phyloP scores from a whole-genome alignment of 2,888 invertebrate genomes.

The Drosophila pegasa region DNA sequence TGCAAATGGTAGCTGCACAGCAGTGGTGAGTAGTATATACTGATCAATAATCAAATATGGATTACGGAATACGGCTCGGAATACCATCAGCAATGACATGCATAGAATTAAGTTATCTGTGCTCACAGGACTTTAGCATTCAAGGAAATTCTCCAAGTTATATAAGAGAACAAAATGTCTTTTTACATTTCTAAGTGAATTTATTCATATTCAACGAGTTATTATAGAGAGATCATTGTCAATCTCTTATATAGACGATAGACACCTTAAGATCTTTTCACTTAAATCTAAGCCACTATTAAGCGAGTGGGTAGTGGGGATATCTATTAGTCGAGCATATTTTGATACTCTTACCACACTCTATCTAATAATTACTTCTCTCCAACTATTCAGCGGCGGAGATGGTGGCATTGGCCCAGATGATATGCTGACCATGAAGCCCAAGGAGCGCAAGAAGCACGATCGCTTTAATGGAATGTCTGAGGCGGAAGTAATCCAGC shows the following conservation, averaged over 20 bases:
- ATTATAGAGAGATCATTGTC: background rate
- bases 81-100: no score
- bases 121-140: no score
- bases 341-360: background rate
- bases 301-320: background rate
- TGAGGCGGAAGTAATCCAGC: conserved; percentile 97
- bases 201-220: background rate
- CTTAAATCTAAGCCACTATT: background rate
- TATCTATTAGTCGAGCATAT: background rate
- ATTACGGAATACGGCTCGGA: no score
- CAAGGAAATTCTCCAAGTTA: no score
- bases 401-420: conserved; percentile 11
- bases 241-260: background rate
- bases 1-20: conserved; percentile 23
- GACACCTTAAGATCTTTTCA: background rate
- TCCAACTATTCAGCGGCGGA: conserved; percentile 12
- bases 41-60: no score
- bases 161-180: no score
- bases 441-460: conserved; percentile 95
- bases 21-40: conserved; percentile 58
- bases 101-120: no score
- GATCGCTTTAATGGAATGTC: conserved; percentile 98
- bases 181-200: no score
- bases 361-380: background rate
- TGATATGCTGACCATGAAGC: conserved; percentile 50